phyloP scores from a whole-genome alignment of 2,888 invertebrate species.

The Torymus auratus region DNA sequence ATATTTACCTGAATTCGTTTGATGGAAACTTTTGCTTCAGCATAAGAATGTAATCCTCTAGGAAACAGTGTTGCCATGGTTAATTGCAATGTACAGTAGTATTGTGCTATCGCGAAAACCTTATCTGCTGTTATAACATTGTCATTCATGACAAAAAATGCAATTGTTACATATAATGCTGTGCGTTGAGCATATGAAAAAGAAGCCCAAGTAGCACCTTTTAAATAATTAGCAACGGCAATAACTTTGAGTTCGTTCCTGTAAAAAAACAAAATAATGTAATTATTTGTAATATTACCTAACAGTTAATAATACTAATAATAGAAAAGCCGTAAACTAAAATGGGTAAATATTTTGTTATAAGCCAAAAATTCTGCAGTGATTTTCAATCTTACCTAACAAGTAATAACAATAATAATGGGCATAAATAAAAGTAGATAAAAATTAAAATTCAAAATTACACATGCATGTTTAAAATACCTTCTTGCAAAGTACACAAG shows the following conservation, averaged over 20 bases:
- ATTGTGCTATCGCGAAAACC: conserved; percentile 87
- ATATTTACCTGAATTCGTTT: conserved; percentile 80
- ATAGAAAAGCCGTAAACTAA: too few relatives aligned
- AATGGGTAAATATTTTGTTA: too few relatives aligned
- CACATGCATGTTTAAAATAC: conserved; percentile 75
- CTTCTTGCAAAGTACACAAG: conserved; percentile 83
- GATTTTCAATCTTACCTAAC: too few relatives aligned
- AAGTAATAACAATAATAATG: too few relatives aligned
- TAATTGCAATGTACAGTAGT: conserved; percentile 85
- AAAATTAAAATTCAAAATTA: too few relatives aligned
- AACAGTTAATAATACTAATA: too few relatives aligned
- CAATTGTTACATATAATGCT: conserved; percentile 88
- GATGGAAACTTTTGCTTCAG: conserved; percentile 82
- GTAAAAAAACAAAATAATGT: neutral
- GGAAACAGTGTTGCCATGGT: conserved; percentile 83
- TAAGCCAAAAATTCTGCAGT: too few relatives aligned
- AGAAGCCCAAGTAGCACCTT: conserved; percentile 81
- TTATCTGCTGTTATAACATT: conserved; percentile 79
- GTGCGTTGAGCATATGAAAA: conserved; percentile 91
- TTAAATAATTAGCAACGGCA: conserved; percentile 82
- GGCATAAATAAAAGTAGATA: too few relatives aligned
- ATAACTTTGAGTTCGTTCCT: conserved; percentile 85
- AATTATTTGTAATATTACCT: conserved; percentile 3
- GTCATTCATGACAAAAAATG: conserved; percentile 84
- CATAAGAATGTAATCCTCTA: conserved; percentile 80